Evolutionary conservation across 2,113 vertebrate genomes (phyloP).

Genomic region (Anguilla rostrata): DNA sequence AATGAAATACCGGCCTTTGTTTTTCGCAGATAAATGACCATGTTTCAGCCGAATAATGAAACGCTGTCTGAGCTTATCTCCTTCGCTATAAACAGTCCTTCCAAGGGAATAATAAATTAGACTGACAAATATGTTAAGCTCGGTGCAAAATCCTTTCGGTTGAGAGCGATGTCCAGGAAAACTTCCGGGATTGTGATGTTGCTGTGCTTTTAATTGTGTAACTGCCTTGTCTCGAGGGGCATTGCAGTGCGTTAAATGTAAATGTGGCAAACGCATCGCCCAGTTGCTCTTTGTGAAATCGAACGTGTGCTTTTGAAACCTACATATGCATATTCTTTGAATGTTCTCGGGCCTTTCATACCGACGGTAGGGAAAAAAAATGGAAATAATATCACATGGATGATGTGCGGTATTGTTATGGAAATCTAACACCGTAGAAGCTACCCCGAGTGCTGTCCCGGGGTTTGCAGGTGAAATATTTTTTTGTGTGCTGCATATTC

Average conservation of each 20-base stretch:
- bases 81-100: conserved; percentile 6
- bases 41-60: conserved; percentile 25
- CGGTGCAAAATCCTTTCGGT: background rate
- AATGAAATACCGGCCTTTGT: conserved; percentile 26
- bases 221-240: background rate
- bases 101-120: conserved; percentile 21
- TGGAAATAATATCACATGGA: background rate
- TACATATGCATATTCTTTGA: background rate
- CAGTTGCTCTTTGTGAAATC: background rate
- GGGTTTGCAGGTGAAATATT: background rate
- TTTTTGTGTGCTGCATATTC: background rate
- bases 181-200: background rate
- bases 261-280: background rate
- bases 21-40: conserved; percentile 22
- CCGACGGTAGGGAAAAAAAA: background rate
- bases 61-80: conserved; percentile 17
- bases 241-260: background rate
- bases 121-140: background rate
- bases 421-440: background rate
- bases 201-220: background rate
- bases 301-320: background rate
- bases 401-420: background rate
- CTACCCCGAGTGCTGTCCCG: background rate
- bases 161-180: background rate
- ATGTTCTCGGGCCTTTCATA: background rate